Percentiles rank a stretch among this genome's conserved stretches.
phyloP scores from a whole-genome alignment of 2,888 invertebrate species.

The Cheilosia grossa region DNA sequence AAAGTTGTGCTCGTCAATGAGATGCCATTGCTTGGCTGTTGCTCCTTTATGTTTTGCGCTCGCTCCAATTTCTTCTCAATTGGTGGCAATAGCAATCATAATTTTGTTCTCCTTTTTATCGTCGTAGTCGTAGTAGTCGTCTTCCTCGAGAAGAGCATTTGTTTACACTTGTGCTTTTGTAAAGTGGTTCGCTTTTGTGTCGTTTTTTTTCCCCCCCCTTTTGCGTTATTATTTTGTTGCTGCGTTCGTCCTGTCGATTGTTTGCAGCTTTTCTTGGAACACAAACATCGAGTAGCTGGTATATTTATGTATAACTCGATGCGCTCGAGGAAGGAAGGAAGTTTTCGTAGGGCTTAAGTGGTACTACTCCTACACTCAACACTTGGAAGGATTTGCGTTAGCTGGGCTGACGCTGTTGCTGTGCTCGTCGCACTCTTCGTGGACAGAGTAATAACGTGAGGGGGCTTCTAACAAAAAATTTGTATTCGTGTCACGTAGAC shows the following conservation, averaged over 20 bases:
- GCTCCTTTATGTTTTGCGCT: constrained; percentile 8
- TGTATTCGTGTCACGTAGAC: constrained; percentile 79
- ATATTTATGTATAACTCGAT: not conserved
- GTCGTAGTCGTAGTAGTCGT: not conserved
- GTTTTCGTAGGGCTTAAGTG: constrained; percentile 70
- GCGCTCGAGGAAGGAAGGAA: constrained; percentile 61
- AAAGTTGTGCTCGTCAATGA: constrained; percentile 56
- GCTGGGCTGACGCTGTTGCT: constrained; percentile 6
- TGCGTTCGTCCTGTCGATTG: constrained; percentile 68
- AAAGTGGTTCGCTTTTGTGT: constrained; percentile 65
- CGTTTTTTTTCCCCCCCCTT: not conserved
- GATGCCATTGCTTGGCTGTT: constrained; percentile 27
- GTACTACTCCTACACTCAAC: constrained; percentile 54
- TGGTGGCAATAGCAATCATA: constrained; percentile 70
- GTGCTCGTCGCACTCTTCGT: constrained; percentile 12
- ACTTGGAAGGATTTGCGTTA: constrained; percentile 56
- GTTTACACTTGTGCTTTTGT: constrained; percentile 73
- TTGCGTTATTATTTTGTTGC: constrained; percentile 51
- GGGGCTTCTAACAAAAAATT: constrained; percentile 72
- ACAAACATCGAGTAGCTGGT: constrained; percentile 43
- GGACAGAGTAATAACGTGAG: constrained; percentile 66
- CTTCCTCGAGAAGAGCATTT: constrained; percentile 32
- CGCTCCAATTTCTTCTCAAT: constrained; percentile 60
- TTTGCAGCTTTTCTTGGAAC: constrained; percentile 70
- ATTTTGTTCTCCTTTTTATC: constrained; percentile 59